phyloP scores from a whole-genome alignment of 2,888 invertebrate genomes.

The Rhabditoides inermis region DNA sequence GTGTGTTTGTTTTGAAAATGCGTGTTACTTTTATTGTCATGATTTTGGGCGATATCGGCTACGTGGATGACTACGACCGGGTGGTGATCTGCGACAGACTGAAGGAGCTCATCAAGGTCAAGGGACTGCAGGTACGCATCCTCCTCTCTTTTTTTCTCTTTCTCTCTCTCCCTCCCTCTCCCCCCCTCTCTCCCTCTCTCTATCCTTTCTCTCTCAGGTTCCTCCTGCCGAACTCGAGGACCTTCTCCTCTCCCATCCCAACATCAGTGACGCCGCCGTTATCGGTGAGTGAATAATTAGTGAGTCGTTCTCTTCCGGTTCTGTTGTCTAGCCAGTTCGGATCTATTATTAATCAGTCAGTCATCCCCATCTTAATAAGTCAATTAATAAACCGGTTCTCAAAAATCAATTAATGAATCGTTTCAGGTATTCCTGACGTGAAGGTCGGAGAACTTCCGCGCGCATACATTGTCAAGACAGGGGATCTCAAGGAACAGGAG shows the following conservation, averaged over 20 bases:
- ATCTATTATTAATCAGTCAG: too few species aligned
- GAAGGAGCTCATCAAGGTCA: conserved; percentile 50
- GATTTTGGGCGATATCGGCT: conserved; percentile 40
- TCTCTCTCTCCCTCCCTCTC: too few species aligned
- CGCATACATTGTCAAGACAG: not conserved
- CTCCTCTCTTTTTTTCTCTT: too few species aligned
- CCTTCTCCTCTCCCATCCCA: conserved; percentile 65
- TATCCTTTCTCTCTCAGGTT: conserved; percentile 57
- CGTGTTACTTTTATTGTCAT: too few species aligned
- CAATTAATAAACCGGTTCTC: too few species aligned
- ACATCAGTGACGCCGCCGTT: conserved; percentile 72
- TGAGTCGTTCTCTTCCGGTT: too few species aligned
- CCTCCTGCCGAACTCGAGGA: conserved; percentile 81
- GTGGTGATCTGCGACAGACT: conserved; percentile 43
- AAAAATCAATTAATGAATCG: too few species aligned
- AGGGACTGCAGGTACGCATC: conserved; percentile 37
- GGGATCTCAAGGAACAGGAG: not conserved
- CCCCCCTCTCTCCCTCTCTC: too few species aligned
- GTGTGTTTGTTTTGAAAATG: too few species aligned
- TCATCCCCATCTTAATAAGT: too few species aligned
- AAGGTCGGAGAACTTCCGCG: not conserved
- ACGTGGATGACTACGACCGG: conserved; percentile 28
- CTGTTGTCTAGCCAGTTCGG: too few species aligned
- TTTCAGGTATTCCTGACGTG: too few species aligned
- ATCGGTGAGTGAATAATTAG: conserved; percentile 68